Base-by-base conservation (phyloP, 1,140 invertebrate genomes). In the Caerostris darwini region DNA sequence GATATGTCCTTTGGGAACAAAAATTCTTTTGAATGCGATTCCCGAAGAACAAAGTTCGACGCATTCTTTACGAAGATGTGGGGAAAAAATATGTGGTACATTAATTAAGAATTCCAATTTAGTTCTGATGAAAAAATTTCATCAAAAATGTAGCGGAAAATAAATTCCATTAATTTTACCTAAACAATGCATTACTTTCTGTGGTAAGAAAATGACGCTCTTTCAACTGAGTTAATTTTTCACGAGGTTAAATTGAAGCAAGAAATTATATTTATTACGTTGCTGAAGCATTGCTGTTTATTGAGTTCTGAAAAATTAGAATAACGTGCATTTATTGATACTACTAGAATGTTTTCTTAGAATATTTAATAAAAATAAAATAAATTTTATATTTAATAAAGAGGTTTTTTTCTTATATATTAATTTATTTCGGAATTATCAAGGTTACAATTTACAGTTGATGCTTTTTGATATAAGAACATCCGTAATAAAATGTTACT, bases 51-150 rank as follows among this genome's bases (percentile, higher is more conserved):
- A 14, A 5, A 34, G 34, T 34, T 34, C 34, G 34, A 5, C 61
- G 12, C 5, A 5, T 64, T 3, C 14, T 77, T 8, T 14, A 2
- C 34, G 53, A 19, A 3, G 53, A 14, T 50, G 50, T 77, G 34
- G 12, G 69, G 6, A 53, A 77, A 77, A 77, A 50, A 5, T 50
- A 7, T 19, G 12, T 53, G 53, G 71, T 10, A 34, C 71, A 77
- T 77, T 77, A 77, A 77, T 77, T 77, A 77, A 77, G 71, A 77
- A 77, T 77, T 77, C 71, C 12, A 77, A 77, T 77, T 69, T 77
- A 77, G 34, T 77, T 77, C 34, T 77, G 12, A 77, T 77, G 71
- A 77, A 77, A 50, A 77, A 77, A 50, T 77, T 77, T 50, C 71
- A 53, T 77, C 50, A 77, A 14, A 77, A 19, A 77, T 14, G 53